Conservation (phyloP, 1,140 invertebrate species). For the Leptonema lineaticorne region DNA sequence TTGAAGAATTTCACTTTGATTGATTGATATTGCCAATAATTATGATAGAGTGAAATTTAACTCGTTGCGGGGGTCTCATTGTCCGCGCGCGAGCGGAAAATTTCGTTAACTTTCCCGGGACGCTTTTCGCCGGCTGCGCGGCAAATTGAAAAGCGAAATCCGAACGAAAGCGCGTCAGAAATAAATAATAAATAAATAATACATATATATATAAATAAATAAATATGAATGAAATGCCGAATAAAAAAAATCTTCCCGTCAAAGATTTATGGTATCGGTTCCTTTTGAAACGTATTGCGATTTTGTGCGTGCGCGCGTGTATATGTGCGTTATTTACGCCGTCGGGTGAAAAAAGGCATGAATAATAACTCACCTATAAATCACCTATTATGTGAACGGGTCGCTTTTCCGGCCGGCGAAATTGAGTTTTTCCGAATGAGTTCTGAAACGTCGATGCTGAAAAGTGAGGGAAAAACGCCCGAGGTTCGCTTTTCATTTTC, state of each 20-base stretch:
- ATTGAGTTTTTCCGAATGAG: conserved; percentile 24
- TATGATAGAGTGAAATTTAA: conserved; percentile 22
- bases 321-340: conserved; percentile 16
- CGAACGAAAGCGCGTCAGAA: neutral
- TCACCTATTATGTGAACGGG: conserved; percentile 14
- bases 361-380: conserved; percentile 25
- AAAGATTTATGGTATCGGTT: conserved; percentile 24
- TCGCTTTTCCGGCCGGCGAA: conserved; percentile 12
- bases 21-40: conserved; percentile 23
- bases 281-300: conserved; percentile 24
- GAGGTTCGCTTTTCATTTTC: neutral
- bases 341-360: conserved; percentile 14
- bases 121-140: neutral
- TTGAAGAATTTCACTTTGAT: conserved; percentile 17
- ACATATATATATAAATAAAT: too few relatives aligned
- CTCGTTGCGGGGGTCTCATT: too few relatives aligned
- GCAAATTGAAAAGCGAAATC: neutral
- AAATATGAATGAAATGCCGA: too few relatives aligned
- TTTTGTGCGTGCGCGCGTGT: too few relatives aligned
- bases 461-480: too few relatives aligned
- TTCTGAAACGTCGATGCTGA: neutral
- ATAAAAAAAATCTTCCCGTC: conserved; percentile 9
- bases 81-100: too few relatives aligned
- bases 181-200: conserved; percentile 2
- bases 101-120: too few relatives aligned